Conservation (phyloP, 2,888 invertebrate species). For the Chelonus formosanus region DNA sequence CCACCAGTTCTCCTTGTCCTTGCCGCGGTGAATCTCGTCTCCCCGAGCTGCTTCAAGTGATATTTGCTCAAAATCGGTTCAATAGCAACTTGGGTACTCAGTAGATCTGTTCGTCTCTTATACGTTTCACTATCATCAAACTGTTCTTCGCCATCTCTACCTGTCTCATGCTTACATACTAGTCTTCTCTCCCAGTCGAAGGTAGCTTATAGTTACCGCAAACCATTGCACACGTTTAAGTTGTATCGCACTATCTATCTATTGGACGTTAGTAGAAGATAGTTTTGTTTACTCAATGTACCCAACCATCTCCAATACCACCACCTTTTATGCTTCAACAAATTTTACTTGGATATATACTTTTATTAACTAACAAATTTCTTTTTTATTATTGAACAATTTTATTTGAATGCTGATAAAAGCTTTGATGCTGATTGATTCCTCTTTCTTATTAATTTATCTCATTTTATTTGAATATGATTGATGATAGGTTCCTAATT, state of each 20-base stretch:
- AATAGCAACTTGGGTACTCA: slow-evolving; percentile 64
- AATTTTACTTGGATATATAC: slow-evolving; percentile 10
- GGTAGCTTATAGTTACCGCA: slow-evolving; percentile 1
- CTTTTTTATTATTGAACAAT: too few species aligned
- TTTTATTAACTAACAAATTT: too few species aligned
- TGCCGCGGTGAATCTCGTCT: slow-evolving; percentile 37
- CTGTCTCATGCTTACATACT: slow-evolving; percentile 6
- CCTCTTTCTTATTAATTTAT: too few species aligned
- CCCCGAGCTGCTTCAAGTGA: slow-evolving; percentile 60
- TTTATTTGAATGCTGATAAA: too few species aligned
- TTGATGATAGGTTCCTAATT: too few species aligned
- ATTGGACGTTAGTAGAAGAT: slow-evolving; percentile 14
- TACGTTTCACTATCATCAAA: slow-evolving; percentile 51
- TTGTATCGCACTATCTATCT: slow-evolving; percentile 6
- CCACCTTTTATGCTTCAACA: slow-evolving; percentile 13
- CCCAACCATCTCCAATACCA: slow-evolving; percentile 11
- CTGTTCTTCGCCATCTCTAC: slow-evolving; percentile 17
- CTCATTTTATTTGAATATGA: too few species aligned
- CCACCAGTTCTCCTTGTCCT: slow-evolving; percentile 39
- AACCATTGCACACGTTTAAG: not conserved
- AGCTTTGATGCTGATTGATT: too few species aligned
- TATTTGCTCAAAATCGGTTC: slow-evolving; percentile 66
- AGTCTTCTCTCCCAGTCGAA: not conserved
- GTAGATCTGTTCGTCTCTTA: slow-evolving; percentile 58
- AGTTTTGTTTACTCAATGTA: slow-evolving; percentile 23